Conservation (phyloP, 1,140 invertebrate genomes). For the Heliconius eleuchia region DNA sequence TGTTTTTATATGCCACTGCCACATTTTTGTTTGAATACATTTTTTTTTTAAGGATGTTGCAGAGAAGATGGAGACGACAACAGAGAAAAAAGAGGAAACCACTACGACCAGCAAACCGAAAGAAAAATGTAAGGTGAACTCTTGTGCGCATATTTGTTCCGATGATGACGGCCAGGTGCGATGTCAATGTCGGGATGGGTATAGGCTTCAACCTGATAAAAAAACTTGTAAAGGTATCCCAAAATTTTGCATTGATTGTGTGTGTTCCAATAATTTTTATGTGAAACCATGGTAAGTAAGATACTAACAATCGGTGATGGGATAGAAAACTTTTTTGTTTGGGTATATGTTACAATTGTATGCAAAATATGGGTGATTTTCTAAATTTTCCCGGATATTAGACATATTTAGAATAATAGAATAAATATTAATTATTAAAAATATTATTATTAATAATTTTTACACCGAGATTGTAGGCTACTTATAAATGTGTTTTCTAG, state of each 20-base stretch:
- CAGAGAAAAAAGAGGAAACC: constrained; percentile 44
- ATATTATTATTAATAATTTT: too few relatives aligned
- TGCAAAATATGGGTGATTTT: too few relatives aligned
- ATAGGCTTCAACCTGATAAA: constrained; percentile 84
- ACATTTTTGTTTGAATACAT: too few relatives aligned
- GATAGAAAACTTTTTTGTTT: background rate
- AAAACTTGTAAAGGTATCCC: constrained; percentile 83
- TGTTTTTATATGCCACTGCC: too few relatives aligned
- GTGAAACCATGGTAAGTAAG: constrained; percentile 24
- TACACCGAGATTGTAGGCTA: too few relatives aligned
- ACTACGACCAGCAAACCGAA: constrained; percentile 41
- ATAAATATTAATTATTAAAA: too few relatives aligned
- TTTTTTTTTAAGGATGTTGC: constrained; percentile 52
- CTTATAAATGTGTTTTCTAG: too few relatives aligned
- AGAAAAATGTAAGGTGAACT: constrained; percentile 82
- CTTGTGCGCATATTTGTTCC: constrained; percentile 85
- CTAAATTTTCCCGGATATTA: too few relatives aligned
- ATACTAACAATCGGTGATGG: constrained; percentile 32
- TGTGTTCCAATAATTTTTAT: constrained; percentile 16
- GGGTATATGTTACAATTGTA: background rate
- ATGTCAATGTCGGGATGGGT: constrained; percentile 86
- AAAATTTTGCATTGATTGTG: constrained; percentile 24
- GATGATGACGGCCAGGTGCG: constrained; percentile 82
- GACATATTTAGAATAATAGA: too few relatives aligned
- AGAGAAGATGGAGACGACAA: constrained; percentile 50